Evolutionary conservation across 2,888 invertebrate genomes (phyloP), one percentile per base, ranked within the genome.

Genomic region (Cephus spinipes): DNA sequence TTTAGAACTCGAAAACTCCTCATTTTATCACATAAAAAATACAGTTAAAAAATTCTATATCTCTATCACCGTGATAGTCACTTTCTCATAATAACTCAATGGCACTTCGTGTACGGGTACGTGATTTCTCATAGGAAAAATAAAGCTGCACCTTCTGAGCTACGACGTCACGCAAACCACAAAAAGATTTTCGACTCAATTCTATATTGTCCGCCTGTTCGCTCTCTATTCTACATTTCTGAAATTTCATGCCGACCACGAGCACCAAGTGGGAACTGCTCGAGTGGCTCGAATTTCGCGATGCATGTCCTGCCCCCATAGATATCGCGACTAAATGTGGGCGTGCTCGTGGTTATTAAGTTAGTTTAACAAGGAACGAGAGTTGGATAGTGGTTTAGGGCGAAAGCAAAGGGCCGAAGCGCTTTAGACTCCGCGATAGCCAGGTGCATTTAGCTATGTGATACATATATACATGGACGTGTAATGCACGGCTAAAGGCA

Each of bases 311-410:
- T 40, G 77, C 69, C 36, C 77, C 77, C 77, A 77, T 77, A 75
- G 77, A 77, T 77, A 77, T 77, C 77, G 74, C 69, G 36, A 55
- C 69, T 69, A 32, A 77, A 75, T 75, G 75, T 77, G 71, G 77
- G 77, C 77, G 77, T 77, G 77, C 40, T 77, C 77, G 69, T 32
- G 75, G 75, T 77, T 77, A 77, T 77, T 74, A 75, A 77, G 77
- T 77, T 75, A 77, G 71, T 74, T 77, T 77, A 77, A 77, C 77
- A 77, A 77, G 77, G 74, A 32, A 23, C 71, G 31, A 31, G 71
- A 71, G 71, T 71, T 33, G 71, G 71, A 71, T 71, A 31, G 71
- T 33, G 71, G 77, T 69, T 74, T 55, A 55, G 23, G 9, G 23
- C 55, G 55, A 23, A 55, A 55, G 23, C 55, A 55, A 55, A 55